phyloP scores from a whole-genome alignment of 2,797 vertebrate genomes.

The Sphenopsis melanotis region DNA sequence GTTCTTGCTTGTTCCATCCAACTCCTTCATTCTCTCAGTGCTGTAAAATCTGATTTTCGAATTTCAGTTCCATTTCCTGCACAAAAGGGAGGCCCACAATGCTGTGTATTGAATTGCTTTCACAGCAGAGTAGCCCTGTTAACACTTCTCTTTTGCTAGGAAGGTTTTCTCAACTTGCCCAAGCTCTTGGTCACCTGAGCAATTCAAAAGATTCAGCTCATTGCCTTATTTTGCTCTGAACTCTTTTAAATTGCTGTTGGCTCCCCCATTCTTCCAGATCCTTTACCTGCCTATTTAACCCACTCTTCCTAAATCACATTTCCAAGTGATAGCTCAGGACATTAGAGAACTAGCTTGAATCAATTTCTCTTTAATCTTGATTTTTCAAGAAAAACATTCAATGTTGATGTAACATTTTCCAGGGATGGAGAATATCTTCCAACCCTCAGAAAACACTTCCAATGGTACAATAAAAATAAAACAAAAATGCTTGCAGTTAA shows the following conservation, averaged over 20 bases:
- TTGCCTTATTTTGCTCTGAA: background rate
- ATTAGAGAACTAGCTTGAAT: background rate
- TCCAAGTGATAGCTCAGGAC: background rate
- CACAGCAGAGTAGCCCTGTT: background rate
- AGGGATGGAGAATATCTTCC: background rate
- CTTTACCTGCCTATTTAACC: background rate
- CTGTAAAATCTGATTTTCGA: slow-evolving; percentile 5
- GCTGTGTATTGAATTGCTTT: background rate
- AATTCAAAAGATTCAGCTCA: background rate
- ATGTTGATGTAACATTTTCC: background rate
- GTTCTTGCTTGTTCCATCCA: background rate
- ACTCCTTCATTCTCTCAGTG: background rate
- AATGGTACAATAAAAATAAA: background rate
- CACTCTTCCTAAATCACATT: background rate
- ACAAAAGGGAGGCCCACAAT: background rate
- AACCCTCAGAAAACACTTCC: background rate
- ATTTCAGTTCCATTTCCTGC: background rate
- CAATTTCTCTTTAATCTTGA: background rate
- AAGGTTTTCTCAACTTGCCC: background rate
- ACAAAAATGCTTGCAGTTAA: background rate
- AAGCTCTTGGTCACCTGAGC: background rate
- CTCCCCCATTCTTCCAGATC: background rate
- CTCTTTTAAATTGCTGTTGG: background rate
- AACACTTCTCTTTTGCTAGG: background rate
- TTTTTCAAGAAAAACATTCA: background rate